Base-by-base conservation (phyloP, 2,113 vertebrate genomes). In the Heliornis fulica region DNA sequence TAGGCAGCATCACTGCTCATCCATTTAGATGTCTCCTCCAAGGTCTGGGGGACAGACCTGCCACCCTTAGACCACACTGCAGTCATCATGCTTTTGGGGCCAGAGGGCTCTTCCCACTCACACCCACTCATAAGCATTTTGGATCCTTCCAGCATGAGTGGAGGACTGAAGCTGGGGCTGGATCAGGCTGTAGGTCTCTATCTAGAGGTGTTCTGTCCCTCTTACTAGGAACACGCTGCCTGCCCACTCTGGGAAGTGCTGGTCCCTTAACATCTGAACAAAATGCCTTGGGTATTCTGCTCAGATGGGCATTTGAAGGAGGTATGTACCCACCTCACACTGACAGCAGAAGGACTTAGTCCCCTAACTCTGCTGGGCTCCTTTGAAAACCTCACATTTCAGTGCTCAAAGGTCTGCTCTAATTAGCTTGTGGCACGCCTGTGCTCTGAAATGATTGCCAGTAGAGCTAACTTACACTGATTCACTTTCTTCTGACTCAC, bases 401-500 rank as follows among this genome's bases (percentile, higher is more conserved):
- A 80, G 2, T 38, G 63, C 71, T 92, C 79, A 90, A 83, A 94
- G 79, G 32, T 88, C 93, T 92, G 64, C 26, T 93, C 41, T 71
- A 71, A 83, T 89, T 54, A 70, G 41, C 32, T 60, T 36, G 2
- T 60, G 56, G 59, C 59, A 63, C 9, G 31, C 45, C 43, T 71
- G 51, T 51, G 32, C 71, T 70, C 46, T 64, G 77, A 63, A 80
- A 66, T 3, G 7, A 77, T 2, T 88, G 60, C 59, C 54, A 83
- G 59, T 21, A 68, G 50, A 59, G 21, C 14, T 83, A 83, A 59
- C 85, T 68, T 77, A 54, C 23, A 83, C 59, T 74, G 83, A 96
- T 89, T 94, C 94, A 95, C 79, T 64, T 90, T 83, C 61, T 95
- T 76, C 91, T 96, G 94, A 96, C 51, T 96, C 93, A 88, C 32